Evolutionary conservation across 2,113 vertebrate species (phyloP).

Genomic region (Oenanthe oenanthe): DNA sequence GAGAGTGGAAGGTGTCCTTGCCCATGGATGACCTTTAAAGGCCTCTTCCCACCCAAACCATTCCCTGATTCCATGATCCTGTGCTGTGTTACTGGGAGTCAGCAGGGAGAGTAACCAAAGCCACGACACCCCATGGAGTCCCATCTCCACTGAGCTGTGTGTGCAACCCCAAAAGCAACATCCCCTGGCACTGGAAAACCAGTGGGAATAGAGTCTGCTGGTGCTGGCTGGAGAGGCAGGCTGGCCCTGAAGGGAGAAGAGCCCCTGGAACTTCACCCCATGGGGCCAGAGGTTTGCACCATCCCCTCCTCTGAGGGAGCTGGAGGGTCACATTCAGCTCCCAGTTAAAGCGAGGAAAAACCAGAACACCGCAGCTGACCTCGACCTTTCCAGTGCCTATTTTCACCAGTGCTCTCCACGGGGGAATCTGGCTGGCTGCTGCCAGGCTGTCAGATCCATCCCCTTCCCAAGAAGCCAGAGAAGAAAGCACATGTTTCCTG

Average conservation of each 20-base stretch:
- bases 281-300: fast-evolving
- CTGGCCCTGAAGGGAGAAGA: neutral
- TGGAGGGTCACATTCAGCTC: fast-evolving
- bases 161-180: neutral
- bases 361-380: neutral
- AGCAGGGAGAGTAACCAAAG: neutral
- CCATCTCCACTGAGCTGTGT: neutral
- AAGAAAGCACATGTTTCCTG: conserved; percentile 53
- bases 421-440: neutral
- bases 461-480: neutral
- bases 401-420: neutral
- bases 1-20: neutral
- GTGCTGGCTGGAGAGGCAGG: neutral
- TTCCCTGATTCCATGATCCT: neutral
- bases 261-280: fast-evolving
- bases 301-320: neutral
- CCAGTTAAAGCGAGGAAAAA: neutral
- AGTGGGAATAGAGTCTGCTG: neutral
- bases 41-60: neutral
- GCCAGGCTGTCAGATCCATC: conserved; percentile 30
- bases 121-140: fast-evolving
- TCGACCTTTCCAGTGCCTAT: neutral
- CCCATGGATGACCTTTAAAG: fast-evolving
- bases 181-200: neutral
- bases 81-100: neutral